Conservation (phyloP, 1,140 invertebrate genomes). For the Drosophila nigrodunni region DNA sequence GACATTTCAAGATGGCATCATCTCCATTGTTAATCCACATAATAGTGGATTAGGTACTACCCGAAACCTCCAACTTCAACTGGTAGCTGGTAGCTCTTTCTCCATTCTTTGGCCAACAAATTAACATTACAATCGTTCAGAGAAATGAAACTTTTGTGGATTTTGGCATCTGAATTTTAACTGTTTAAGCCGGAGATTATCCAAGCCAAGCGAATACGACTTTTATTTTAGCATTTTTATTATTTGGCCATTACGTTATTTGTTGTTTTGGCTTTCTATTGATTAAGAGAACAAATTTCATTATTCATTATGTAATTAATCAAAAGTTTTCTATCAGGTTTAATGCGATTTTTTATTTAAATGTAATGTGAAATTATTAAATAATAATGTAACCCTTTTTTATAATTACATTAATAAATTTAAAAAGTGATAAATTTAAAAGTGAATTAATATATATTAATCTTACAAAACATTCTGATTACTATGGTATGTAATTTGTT, state of each 20-base stretch:
- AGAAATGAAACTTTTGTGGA: constrained; percentile 2
- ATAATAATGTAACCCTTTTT: no score
- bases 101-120: constrained; percentile 1
- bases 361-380: no score
- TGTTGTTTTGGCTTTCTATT: neutral
- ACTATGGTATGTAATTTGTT: no score
- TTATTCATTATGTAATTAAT: no score
- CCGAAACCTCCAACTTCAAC: neutral
- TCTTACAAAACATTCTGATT: no score
- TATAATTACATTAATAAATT: no score
- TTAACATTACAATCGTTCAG: constrained; percentile 27
- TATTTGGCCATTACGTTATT: neutral
- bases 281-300: neutral
- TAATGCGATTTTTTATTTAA: no score
- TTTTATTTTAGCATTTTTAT: constrained; percentile 4
- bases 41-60: constrained; percentile 69
- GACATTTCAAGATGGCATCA: constrained; percentile 68
- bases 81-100: constrained; percentile 12
- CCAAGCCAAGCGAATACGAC: neutral
- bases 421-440: no score
- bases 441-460: no score
- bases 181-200: constrained; percentile 5
- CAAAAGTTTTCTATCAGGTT: no score
- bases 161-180: constrained; percentile 7
- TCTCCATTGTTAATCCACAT: constrained; percentile 50